Conservation (phyloP, 2,888 invertebrate species). For the Cordilura impudica region DNA sequence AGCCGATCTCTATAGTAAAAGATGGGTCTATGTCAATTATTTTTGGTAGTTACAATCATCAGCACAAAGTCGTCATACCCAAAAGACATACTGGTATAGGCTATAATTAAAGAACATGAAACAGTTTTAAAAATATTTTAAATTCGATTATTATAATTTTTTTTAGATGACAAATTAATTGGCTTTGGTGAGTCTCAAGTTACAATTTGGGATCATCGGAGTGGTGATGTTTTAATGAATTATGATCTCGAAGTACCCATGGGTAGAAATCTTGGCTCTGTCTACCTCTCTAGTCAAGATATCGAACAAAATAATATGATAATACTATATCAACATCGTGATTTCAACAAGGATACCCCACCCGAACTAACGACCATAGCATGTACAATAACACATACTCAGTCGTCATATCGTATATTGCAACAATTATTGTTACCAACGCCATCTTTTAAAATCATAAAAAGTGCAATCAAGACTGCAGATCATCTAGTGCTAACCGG, state of each 20-base stretch:
- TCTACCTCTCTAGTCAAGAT: slow-evolving; percentile 73
- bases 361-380: slow-evolving; percentile 72
- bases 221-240: slow-evolving; percentile 76
- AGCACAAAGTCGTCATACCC: too few species aligned
- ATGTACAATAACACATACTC: slow-evolving; percentile 72
- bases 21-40: too few species aligned
- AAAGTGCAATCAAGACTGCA: slow-evolving; percentile 70
- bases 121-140: background rate
- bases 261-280: slow-evolving; percentile 73
- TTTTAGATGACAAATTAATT: slow-evolving; percentile 74
- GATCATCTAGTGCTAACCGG: slow-evolving; percentile 73
- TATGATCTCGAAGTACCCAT: slow-evolving; percentile 73
- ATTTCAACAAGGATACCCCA: slow-evolving; percentile 31
- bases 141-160: slow-evolving; percentile 21
- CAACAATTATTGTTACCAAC: slow-evolving; percentile 70
- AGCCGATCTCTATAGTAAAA: too few species aligned
- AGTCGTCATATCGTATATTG: slow-evolving; percentile 73
- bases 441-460: slow-evolving; percentile 67
- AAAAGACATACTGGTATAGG: too few species aligned
- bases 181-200: slow-evolving; percentile 75
- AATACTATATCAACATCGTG: slow-evolving; percentile 69
- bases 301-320: slow-evolving; percentile 72
- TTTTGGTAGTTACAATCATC: too few species aligned
- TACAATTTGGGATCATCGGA: slow-evolving; percentile 77
- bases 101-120: too few species aligned